Evolutionary conservation across 2,113 vertebrate genomes (phyloP).

Genomic region (Leucosticte australis): DNA sequence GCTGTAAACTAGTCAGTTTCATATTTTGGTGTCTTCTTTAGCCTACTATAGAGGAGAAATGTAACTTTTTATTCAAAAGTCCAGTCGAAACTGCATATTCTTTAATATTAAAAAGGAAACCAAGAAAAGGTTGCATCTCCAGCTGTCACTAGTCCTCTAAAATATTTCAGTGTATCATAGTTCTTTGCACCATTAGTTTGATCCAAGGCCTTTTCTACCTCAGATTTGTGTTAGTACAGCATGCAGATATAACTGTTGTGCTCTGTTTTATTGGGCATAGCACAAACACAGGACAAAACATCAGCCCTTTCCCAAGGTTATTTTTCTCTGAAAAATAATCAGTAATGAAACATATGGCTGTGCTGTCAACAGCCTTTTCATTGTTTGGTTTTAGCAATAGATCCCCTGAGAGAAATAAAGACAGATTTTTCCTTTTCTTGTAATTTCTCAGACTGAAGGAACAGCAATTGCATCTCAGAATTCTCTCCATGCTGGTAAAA

Average conservation of each 20-base stretch:
- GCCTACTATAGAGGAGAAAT: background rate
- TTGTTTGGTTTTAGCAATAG: background rate
- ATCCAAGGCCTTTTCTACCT: background rate
- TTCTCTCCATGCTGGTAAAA: background rate
- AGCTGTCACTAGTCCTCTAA: background rate
- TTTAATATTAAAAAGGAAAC: background rate
- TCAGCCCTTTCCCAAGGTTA: background rate
- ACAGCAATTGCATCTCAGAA: background rate
- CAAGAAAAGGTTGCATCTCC: background rate
- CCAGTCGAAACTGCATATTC: background rate
- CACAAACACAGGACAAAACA: background rate
- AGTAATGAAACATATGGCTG: background rate
- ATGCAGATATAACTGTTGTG: rapidly evolving
- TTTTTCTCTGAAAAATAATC: background rate
- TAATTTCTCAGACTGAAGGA: background rate
- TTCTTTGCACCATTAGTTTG: background rate
- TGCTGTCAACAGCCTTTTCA: background rate
- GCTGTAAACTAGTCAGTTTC: background rate
- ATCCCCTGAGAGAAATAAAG: background rate
- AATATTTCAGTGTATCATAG: background rate
- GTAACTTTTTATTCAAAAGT: background rate
- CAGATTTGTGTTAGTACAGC: background rate
- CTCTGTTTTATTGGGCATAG: background rate
- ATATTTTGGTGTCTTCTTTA: background rate
- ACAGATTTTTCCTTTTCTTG: background rate